Conservation (phyloP, 2,113 vertebrate species). For the Australoheros scitulus region DNA sequence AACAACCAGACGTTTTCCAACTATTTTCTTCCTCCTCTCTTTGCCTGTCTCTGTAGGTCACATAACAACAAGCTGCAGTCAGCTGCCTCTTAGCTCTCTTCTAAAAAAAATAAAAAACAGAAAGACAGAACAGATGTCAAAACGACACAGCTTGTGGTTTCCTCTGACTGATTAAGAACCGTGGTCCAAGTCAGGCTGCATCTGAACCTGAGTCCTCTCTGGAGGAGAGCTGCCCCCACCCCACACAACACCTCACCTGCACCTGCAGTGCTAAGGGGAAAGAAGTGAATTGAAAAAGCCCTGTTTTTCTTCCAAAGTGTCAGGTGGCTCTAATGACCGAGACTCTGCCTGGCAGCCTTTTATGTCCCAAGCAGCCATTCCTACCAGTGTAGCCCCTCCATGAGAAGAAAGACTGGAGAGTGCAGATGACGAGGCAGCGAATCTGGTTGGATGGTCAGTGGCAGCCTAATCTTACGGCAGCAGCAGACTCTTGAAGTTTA, state of each 20-base stretch:
- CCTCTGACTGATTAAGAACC: constrained; percentile 73
- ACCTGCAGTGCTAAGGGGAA: constrained; percentile 14
- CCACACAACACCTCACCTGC: constrained; percentile 22
- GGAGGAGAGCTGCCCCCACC: constrained; percentile 25
- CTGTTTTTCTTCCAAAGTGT: constrained; percentile 42
- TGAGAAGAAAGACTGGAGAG: constrained; percentile 1
- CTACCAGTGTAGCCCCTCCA: constrained; percentile 9
- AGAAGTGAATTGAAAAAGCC: constrained; percentile 20
- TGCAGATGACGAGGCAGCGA: not conserved
- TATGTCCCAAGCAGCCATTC: not conserved
- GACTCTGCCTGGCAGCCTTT: constrained; percentile 4
- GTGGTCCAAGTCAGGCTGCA: constrained; percentile 50
- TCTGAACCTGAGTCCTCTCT: constrained; percentile 36
- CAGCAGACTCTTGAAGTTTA: constrained; percentile 28
- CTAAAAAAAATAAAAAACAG: constrained; percentile 78
- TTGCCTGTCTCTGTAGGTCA: constrained; percentile 90
- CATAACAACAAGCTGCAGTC: constrained; percentile 99
- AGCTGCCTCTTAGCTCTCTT: constrained; percentile 90
- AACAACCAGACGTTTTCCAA: constrained; percentile 74
- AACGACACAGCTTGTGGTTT: constrained; percentile 73
- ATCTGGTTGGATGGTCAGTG: not conserved
- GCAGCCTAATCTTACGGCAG: constrained; percentile 3
- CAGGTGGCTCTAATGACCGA: not conserved
- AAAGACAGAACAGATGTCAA: constrained; percentile 67
- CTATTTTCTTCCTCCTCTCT: constrained; percentile 71